Base-by-base conservation (phyloP, 2,113 vertebrate genomes). In the Amazona vittata region DNA sequence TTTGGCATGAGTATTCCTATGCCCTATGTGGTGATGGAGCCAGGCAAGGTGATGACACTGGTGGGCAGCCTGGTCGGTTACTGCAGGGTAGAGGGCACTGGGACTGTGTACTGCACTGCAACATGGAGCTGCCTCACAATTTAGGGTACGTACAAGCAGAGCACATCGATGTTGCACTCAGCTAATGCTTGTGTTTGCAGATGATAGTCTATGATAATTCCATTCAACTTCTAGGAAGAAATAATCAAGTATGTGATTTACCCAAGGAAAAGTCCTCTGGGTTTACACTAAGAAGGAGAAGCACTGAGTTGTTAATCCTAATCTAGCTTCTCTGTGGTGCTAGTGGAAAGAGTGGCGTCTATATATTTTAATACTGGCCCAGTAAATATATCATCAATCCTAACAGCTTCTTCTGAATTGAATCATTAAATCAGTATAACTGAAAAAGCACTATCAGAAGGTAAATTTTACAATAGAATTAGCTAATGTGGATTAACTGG, bases 121-220 rank as follows among this genome's bases (percentile, higher is more conserved):
- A 7, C 22, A 26, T 21, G 31, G 17, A 52, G 35, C 19, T 76
- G 39, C 19, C 26, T 71, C 28, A 12, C 7, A 31, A 17, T 37
- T 83, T 49, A 79, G 26, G 24, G 22, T 39, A 60, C 49, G 8
- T 49, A 53, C 0, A 2, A 83, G 6, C 15, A 39, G 5, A 79
- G 12, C 18, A 43, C 2, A 1, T 47, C 11, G 64, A 6, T 0
- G 0, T 49, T 47, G 26, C 26, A 10, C 29, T 53, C 28, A 70
- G 22, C 10, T 57, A n/a, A 33, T 5, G 10, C 24, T 39, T 77
- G 10, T 68, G 10, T 52, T 74, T 91, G 43, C 33, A 64, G 20
- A 24, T 63, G 8, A 15, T 25, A 68, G 24, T 14, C 24, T 53
- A 12, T 31, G 9, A 12, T 16, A 69, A 55, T 31, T 87, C 35